Evolutionary conservation across 2,113 vertebrate genomes (phyloP).

Genomic region (Pterocles burchelli): DNA sequence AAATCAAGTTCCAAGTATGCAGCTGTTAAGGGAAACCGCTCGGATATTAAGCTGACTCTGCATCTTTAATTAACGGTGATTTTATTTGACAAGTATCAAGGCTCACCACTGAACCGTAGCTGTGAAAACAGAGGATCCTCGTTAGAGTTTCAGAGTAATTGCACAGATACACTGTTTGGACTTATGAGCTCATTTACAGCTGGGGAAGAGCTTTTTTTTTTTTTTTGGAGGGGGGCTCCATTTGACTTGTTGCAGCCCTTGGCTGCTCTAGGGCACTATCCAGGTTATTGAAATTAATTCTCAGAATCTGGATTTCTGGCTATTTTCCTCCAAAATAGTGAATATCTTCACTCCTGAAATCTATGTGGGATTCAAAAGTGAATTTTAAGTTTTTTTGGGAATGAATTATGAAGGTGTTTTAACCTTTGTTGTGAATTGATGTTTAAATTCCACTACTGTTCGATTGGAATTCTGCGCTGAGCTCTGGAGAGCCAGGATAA

Average conservation of each 20-base stretch:
- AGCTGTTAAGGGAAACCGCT: background rate
- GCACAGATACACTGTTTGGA: background rate
- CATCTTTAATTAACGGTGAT: background rate
- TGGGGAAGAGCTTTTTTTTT: background rate
- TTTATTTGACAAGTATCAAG: background rate
- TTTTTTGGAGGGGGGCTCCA: background rate
- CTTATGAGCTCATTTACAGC: background rate
- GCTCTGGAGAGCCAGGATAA: constrained; percentile 56
- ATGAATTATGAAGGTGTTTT: background rate
- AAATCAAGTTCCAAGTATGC: background rate
- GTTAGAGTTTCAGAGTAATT: background rate
- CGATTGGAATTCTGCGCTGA: constrained; percentile 35
- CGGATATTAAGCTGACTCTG: background rate
- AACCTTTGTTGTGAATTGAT: background rate
- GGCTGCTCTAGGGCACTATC: background rate
- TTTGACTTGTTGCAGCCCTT: background rate
- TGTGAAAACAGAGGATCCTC: background rate
- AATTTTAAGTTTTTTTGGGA: background rate
- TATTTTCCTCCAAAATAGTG: background rate
- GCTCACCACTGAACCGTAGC: background rate
- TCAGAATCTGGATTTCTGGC: background rate
- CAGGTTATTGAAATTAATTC: background rate
- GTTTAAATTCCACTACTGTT: constrained; percentile 45
- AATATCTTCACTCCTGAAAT: background rate
- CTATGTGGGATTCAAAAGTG: background rate